Percentiles rank a stretch among this genome's conserved stretches.
These are phyloP conservation scores for Trematocara caparti DNA, from an alignment of 2,797 vertebrate species.

Conservation along the genomic window DNA sequence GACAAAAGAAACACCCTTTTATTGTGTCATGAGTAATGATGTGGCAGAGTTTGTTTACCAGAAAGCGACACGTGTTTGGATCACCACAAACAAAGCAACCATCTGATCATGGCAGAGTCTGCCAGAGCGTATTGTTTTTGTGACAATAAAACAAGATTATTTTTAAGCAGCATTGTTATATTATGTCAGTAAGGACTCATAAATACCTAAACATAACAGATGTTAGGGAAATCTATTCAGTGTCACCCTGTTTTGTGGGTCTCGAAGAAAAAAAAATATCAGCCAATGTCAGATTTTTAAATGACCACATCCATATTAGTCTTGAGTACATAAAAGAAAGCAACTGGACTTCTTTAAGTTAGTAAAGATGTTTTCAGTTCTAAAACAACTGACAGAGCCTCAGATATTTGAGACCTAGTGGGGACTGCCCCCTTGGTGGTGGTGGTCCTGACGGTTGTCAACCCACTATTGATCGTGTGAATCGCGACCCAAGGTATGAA, in stretches of 20 bases:
- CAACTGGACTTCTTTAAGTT: neutral
- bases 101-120: neutral
- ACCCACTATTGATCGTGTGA: neutral
- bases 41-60: neutral
- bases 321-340: neutral
- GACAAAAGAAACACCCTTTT: neutral
- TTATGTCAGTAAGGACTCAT: neutral
- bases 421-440: neutral
- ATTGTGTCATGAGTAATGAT: neutral
- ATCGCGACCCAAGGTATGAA: neutral
- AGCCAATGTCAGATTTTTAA: neutral
- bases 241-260: neutral
- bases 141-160: neutral
- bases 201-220: neutral
- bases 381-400: neutral
- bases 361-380: neutral
- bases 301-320: neutral
- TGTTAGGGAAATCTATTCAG: neutral
- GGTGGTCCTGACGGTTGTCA: neutral
- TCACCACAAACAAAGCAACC: neutral
- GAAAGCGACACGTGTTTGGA: neutral
- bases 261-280: neutral
- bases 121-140: neutral
- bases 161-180: neutral
- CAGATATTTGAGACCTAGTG: neutral